Percentiles rank a stretch among this genome's conserved stretches.
These are phyloP conservation scores for Betta splendens DNA, from an alignment of 2,797 vertebrate species.

Conservation along the genomic window DNA sequence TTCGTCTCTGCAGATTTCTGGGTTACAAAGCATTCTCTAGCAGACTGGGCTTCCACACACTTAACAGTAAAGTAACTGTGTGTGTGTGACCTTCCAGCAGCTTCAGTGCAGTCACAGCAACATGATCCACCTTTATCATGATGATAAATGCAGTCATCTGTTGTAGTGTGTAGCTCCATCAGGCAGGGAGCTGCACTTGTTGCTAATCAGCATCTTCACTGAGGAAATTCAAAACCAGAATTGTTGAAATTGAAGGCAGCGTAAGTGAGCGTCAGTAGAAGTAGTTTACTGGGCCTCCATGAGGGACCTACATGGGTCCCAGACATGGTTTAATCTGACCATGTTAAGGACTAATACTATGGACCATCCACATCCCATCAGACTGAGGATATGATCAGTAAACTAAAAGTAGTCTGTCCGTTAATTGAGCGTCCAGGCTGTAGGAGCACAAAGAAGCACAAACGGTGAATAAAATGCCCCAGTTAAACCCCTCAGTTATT, in stretches of 20 bases:
- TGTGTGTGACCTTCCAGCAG: slow-evolving; percentile 38
- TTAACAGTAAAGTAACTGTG: background rate
- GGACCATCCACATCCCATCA: background rate
- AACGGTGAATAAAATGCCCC: background rate
- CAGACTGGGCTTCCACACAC: slow-evolving; percentile 30
- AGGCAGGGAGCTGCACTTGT: too few species aligned
- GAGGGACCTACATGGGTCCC: too few species aligned
- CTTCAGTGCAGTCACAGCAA: background rate
- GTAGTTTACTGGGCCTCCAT: too few species aligned
- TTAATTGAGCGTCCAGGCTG: background rate
- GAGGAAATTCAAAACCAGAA: too few species aligned
- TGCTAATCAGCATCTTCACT: background rate
- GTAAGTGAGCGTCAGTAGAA: background rate
- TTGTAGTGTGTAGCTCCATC: background rate
- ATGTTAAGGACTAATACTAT: background rate
- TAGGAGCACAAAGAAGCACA: slow-evolving; percentile 82
- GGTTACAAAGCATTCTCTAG: slow-evolving; percentile 25
- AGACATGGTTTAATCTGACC: background rate
- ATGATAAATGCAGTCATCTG: background rate
- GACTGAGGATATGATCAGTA: background rate
- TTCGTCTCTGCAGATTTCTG: slow-evolving; percentile 41
- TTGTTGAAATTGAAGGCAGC: too few species aligned
- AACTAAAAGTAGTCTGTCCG: background rate
- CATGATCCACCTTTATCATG: background rate
- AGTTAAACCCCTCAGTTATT: background rate